Conservation (phyloP, 2,797 vertebrate genomes). For the Hylomyscus alleni region DNA sequence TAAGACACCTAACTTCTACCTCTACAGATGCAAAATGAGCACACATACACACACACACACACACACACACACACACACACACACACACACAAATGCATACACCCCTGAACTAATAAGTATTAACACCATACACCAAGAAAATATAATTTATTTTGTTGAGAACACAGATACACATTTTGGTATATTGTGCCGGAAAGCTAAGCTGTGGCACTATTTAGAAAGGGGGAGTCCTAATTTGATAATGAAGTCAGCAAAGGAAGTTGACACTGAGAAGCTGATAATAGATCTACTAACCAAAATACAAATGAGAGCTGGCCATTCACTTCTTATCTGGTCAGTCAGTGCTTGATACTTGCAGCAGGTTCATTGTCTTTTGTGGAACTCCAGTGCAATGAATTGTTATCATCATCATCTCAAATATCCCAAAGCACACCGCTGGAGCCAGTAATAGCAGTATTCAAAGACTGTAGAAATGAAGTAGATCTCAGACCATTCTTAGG, state of each 20-base stretch:
- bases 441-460: slow-evolving; percentile 49
- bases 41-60: too few species aligned
- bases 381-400: neutral
- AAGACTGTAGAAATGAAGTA: slow-evolving; percentile 63
- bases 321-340: neutral
- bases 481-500: slow-evolving; percentile 65
- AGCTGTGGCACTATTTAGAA: neutral
- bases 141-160: neutral
- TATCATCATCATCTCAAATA: neutral
- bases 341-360: neutral
- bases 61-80: neutral
- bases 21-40: neutral
- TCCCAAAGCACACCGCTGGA: neutral
- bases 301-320: neutral
- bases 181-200: neutral
- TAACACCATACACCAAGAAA: neutral
- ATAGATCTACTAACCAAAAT: neutral
- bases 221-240: neutral
- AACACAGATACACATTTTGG: neutral
- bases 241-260: neutral
- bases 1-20: neutral
- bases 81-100: neutral
- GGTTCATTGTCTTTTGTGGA: neutral
- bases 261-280: neutral
- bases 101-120: neutral